A percentile compares a stretch with the other conserved stretches of the same genome.
Evolutionary conservation across 2,888 invertebrate species (phyloP).

Genomic region (Spodoptera littoralis): DNA sequence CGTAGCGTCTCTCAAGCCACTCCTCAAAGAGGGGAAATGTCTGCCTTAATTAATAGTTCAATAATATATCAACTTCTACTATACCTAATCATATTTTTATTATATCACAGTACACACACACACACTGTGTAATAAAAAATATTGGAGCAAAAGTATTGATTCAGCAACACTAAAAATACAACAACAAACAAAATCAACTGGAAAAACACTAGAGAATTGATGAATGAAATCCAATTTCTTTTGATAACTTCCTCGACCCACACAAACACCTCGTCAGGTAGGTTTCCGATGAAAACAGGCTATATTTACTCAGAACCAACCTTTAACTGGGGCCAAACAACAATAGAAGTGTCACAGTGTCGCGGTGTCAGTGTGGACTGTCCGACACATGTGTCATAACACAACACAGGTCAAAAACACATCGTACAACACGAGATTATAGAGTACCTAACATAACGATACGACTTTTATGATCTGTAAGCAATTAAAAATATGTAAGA

Average conservation of each 20-base stretch:
- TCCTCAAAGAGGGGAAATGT: too few relatives aligned
- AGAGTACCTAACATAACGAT: too few relatives aligned
- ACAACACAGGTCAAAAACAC: slow-evolving; percentile 3
- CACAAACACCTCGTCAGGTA: slow-evolving; percentile 5
- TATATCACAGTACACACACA: too few relatives aligned
- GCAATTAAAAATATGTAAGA: too few relatives aligned
- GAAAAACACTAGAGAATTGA: slow-evolving; percentile 3
- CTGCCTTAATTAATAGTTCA: too few relatives aligned
- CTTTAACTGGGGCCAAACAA: slow-evolving; percentile 24
- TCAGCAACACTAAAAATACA: not conserved
- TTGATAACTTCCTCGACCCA: slow-evolving; percentile 17
- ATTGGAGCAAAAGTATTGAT: too few relatives aligned
- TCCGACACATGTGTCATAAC: slow-evolving; percentile 20
- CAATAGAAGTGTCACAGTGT: slow-evolving; percentile 23
- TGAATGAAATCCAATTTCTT: slow-evolving; percentile 24
- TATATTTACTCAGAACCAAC: slow-evolving; percentile 38
- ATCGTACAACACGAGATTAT: too few relatives aligned
- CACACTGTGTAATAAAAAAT: too few relatives aligned
- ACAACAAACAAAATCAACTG: slow-evolving; percentile 7
- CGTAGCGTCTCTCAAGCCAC: too few relatives aligned
- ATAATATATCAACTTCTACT: too few relatives aligned
- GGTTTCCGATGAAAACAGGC: slow-evolving; percentile 18
- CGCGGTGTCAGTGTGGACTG: slow-evolving; percentile 31
- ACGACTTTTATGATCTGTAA: too few relatives aligned
- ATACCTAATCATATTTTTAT: too few relatives aligned